Conservation (phyloP, 1,140 invertebrate species). For the Gonioctena quinquepunctata region DNA sequence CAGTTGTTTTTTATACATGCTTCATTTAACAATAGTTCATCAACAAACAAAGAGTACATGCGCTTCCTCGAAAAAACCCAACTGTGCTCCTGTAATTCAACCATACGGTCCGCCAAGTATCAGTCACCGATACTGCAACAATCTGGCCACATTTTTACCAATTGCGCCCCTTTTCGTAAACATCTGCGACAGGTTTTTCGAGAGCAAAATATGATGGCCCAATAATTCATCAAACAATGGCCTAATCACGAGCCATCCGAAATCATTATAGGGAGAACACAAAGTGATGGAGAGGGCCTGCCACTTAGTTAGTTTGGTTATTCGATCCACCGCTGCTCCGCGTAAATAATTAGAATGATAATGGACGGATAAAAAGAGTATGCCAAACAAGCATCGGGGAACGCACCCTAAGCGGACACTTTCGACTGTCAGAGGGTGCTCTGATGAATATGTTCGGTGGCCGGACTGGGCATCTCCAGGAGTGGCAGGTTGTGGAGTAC, state of each 20-base stretch:
- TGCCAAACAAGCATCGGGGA: constrained; percentile 31
- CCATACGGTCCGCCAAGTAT: constrained; percentile 1
- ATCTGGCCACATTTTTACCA: constrained; percentile 39
- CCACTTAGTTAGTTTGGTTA: constrained; percentile 47
- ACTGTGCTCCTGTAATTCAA: constrained; percentile 5
- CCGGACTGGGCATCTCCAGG: constrained; percentile 30
- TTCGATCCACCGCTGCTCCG: constrained; percentile 40
- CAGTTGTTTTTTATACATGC: neutral
- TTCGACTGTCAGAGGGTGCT: constrained; percentile 39
- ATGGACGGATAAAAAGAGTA: constrained; percentile 47
- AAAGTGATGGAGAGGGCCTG: constrained; percentile 18
- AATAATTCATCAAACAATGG: constrained; percentile 48
- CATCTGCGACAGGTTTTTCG: constrained; percentile 49
- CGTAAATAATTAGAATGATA: constrained; percentile 51
- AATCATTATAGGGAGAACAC: constrained; percentile 30
- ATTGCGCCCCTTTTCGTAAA: constrained; percentile 42
- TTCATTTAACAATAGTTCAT: neutral
- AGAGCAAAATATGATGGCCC: constrained; percentile 30
- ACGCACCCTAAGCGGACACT: constrained; percentile 38
- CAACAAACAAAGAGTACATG: neutral
- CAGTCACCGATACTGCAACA: constrained; percentile 18
- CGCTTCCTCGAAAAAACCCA: constrained; percentile 2
- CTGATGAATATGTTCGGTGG: constrained; percentile 47
- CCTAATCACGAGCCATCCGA: constrained; percentile 41
- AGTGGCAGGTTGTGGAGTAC: constrained; percentile 38